phyloP scores from a whole-genome alignment of 92 coral and sea anemone species.

The Zoanthus gigantus region DNA sequence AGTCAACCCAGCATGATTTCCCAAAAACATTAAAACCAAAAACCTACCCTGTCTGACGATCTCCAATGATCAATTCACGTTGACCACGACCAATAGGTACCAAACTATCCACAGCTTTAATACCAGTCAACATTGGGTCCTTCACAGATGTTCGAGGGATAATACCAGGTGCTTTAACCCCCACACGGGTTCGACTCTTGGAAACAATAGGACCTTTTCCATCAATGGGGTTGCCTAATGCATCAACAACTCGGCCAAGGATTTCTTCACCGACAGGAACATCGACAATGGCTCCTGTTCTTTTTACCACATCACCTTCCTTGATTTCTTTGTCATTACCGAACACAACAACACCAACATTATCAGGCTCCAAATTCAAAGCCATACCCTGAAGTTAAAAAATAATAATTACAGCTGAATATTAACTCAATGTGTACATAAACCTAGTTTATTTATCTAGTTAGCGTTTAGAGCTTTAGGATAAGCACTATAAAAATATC shows the following conservation, averaged over 20 bases:
- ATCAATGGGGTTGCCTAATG: constrained; percentile 97
- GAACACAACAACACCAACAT: constrained; percentile 99
- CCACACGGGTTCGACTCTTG: constrained; percentile 85
- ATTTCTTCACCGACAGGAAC: constrained; percentile 97
- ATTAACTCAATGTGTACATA: too few species aligned
- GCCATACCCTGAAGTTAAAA: constrained; percentile 88
- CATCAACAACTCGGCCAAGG: constrained; percentile 99
- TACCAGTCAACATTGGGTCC: constrained; percentile 99
- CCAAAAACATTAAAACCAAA: too few species aligned
- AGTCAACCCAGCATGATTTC: not conserved
- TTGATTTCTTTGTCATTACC: constrained; percentile 99
- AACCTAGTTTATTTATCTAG: too few species aligned
- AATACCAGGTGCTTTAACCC: constrained; percentile 98
- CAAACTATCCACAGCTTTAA: constrained; percentile 98
- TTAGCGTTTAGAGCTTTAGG: too few species aligned
- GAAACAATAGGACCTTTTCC: constrained; percentile 88
- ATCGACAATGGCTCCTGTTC: constrained; percentile 99
- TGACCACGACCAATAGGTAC: constrained; percentile 99
- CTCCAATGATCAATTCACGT: constrained; percentile 99
- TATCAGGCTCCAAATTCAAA: constrained; percentile 98
- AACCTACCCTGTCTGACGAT: constrained; percentile 98
- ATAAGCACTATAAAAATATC: too few species aligned
- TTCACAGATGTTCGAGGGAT: constrained; percentile 99
- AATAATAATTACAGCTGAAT: too few species aligned
- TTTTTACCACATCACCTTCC: constrained; percentile 98